Percentiles rank a stretch among this genome's conserved stretches.
Conservation (phyloP, 2,113 vertebrate genomes). For the Ursus arctos region DNA sequence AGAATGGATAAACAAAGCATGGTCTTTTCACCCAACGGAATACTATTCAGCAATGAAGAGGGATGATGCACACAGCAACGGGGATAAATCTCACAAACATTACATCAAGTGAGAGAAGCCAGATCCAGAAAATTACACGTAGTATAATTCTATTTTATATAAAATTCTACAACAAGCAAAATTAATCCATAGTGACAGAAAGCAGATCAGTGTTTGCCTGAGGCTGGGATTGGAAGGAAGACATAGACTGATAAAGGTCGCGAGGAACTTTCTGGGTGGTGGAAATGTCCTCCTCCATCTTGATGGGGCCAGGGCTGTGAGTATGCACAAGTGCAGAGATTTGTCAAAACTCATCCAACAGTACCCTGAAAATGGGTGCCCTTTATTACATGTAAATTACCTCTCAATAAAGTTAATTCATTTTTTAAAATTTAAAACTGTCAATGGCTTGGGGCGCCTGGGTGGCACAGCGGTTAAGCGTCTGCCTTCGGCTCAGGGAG, state of each 20-base stretch:
- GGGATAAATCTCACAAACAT: neutral
- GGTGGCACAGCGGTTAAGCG: too few species aligned
- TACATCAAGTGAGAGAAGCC: neutral
- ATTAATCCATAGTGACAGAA: neutral
- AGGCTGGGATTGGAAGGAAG: neutral
- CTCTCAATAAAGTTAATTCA: neutral
- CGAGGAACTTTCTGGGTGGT: too few species aligned
- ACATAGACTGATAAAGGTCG: neutral
- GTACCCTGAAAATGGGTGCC: neutral
- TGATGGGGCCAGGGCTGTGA: too few species aligned
- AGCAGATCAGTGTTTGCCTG: neutral
- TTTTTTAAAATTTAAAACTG: neutral
- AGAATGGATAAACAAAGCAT: neutral
- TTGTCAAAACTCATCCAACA: neutral
- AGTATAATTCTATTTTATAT: neutral
- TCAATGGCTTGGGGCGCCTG: neutral
- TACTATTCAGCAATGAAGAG: neutral
- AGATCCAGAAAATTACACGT: neutral
- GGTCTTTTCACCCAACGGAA: neutral
- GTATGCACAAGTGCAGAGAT: neutral
- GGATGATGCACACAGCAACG: rapidly evolving
- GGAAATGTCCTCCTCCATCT: neutral
- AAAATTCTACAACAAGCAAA: neutral
- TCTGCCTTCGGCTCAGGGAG: too few species aligned
- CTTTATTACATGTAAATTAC: neutral